A percentile compares a stretch with the other conserved stretches of the same genome.
Evolutionary conservation across 2,113 vertebrate species (phyloP).

Genomic region (Haemorhous mexicanus): DNA sequence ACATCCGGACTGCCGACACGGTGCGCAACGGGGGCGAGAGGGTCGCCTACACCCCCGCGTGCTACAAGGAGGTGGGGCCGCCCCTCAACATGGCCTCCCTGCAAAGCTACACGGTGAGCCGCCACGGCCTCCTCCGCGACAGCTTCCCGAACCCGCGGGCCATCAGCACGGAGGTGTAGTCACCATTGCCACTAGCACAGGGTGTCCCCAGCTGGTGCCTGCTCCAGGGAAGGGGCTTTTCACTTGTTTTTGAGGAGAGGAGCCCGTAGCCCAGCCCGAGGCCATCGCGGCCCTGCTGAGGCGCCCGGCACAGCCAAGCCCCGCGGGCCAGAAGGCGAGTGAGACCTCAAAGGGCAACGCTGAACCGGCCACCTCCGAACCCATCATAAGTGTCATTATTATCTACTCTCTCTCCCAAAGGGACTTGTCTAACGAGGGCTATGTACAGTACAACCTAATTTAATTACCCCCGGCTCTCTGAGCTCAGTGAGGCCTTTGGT

Average conservation of each 20-base stretch:
- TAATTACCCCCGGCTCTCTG: background rate
- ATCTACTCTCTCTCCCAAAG: conserved; percentile 28
- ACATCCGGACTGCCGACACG: conserved; percentile 86
- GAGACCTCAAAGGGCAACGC: background rate
- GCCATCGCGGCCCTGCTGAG: background rate
- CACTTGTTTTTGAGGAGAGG: background rate
- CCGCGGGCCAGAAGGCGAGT: background rate
- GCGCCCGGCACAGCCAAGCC: background rate
- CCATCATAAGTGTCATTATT: conserved; percentile 3
- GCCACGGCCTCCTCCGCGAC: conserved; percentile 69
- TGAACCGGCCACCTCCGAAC: background rate
- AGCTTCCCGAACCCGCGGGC: conserved; percentile 86
- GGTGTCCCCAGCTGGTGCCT: background rate
- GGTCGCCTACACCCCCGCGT: conserved; percentile 79
- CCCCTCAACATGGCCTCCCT: conserved; percentile 78
- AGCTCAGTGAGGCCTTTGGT: background rate
- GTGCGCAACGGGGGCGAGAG: conserved; percentile 89
- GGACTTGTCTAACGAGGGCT: conserved; percentile 67
- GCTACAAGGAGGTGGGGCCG: conserved; percentile 85
- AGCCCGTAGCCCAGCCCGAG: background rate
- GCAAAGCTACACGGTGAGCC: conserved; percentile 82
- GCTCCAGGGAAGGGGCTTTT: background rate
- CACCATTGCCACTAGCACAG: background rate
- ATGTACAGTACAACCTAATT: conserved; percentile 37
- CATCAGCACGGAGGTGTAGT: conserved; percentile 93